These are phyloP conservation scores for Bufo gargarizans DNA, from an alignment of 2,113 vertebrate species.

Conservation along the genomic window DNA sequence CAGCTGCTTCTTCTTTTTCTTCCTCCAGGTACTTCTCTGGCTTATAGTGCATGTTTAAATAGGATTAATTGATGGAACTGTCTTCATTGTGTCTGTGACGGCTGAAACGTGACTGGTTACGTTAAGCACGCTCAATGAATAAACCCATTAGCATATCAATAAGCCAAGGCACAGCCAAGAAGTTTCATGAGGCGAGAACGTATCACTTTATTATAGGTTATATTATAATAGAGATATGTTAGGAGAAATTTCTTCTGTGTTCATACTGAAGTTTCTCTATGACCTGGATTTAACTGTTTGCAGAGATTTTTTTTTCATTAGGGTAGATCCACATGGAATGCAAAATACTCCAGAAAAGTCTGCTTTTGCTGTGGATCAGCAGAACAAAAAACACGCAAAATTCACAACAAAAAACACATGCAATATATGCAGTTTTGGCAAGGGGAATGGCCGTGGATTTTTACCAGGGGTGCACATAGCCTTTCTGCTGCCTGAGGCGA, in stretches of 20 bases:
- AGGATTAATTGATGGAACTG: constrained; percentile 56
- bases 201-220: background rate
- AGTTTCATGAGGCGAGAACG: background rate
- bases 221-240: background rate
- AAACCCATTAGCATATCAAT: constrained; percentile 25
- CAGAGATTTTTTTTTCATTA: background rate
- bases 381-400: too few relatives aligned
- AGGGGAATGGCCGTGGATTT: too few relatives aligned
- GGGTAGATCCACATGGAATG: too few relatives aligned
- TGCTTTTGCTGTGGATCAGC: too few relatives aligned
- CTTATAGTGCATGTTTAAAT: constrained; percentile 59
- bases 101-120: constrained; percentile 47
- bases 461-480: too few relatives aligned
- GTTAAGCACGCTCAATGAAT: background rate
- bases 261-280: background rate
- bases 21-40: constrained; percentile 28
- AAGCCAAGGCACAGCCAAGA: background rate
- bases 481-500: too few relatives aligned
- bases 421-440: too few relatives aligned
- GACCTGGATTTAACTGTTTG: background rate
- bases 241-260: background rate
- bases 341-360: too few relatives aligned
- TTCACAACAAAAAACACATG: too few relatives aligned
- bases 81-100: constrained; percentile 54
- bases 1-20: constrained; percentile 54